These are phyloP conservation scores for Gallinago media DNA, from an alignment of 2,113 vertebrate species.

Conservation along the genomic window DNA sequence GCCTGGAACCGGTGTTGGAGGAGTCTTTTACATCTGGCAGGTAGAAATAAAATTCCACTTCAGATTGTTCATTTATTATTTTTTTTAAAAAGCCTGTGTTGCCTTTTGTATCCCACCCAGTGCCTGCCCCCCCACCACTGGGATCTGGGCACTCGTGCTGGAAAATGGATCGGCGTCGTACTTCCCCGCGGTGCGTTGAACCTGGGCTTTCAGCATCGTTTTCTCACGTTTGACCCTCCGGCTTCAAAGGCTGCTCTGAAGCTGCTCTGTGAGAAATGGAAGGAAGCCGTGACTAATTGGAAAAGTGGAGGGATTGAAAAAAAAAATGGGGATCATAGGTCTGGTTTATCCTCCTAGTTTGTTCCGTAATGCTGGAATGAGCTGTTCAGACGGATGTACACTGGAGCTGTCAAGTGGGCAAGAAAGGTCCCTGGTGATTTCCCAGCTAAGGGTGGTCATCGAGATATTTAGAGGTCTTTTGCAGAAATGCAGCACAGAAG, in stretches of 20 bases:
- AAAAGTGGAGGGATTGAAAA: slow-evolving; percentile 10
- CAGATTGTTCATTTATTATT: not conserved
- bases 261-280: not conserved
- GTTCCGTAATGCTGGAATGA: not conserved
- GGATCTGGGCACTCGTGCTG: not conserved
- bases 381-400: not conserved
- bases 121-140: not conserved
- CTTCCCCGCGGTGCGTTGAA: not conserved
- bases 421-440: not conserved
- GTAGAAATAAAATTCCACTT: not conserved
- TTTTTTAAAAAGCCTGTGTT: not conserved
- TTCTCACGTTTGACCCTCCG: slow-evolving; percentile 16
- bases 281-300: slow-evolving; percentile 19
- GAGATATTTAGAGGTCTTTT: not conserved
- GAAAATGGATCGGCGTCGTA: not conserved
- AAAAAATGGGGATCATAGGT: not conserved
- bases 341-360: not conserved
- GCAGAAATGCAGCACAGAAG: not conserved
- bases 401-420: not conserved
- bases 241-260: slow-evolving; percentile 8
- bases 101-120: not conserved
- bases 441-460: not conserved
- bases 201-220: not conserved
- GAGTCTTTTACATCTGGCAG: not conserved
- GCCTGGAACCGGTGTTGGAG: not conserved